Percentiles rank a stretch among this genome's conserved stretches.
Conservation (phyloP, 2,888 invertebrate genomes). For the Ophion slaviceki region DNA sequence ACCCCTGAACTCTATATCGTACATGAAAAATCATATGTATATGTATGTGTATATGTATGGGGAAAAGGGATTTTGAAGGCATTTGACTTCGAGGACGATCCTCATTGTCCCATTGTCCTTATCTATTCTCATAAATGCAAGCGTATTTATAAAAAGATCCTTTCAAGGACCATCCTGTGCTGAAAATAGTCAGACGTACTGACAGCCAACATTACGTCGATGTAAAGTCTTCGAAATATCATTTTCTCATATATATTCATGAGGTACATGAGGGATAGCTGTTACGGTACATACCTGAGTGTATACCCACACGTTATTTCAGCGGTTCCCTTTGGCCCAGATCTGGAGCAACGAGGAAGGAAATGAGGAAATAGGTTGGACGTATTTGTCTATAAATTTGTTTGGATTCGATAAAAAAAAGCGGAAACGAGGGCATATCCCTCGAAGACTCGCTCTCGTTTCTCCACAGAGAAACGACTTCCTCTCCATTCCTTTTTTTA, state of each 20-base stretch:
- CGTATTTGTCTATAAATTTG: slow-evolving; percentile 5
- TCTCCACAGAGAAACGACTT: slow-evolving; percentile 48
- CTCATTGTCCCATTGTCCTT: too few relatives aligned
- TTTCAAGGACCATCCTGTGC: too few relatives aligned
- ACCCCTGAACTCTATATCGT: slow-evolving; percentile 65
- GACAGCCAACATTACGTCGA: too few relatives aligned
- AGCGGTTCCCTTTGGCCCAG: slow-evolving; percentile 59
- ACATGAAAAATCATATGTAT: slow-evolving; percentile 21
- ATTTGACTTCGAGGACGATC: too few relatives aligned
- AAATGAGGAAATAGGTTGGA: slow-evolving; percentile 45
- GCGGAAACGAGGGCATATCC: slow-evolving; percentile 19
- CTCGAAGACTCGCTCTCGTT: slow-evolving; percentile 52
- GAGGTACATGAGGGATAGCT: not conserved
- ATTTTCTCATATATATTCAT: too few relatives aligned
- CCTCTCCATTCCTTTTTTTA: slow-evolving; percentile 23
- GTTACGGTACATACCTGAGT: not conserved
- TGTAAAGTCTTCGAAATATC: too few relatives aligned
- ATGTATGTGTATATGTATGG: slow-evolving; percentile 33
- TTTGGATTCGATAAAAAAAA: slow-evolving; percentile 34
- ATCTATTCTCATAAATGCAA: too few relatives aligned
- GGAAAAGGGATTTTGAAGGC: too few relatives aligned
- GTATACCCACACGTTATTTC: slow-evolving; percentile 63
- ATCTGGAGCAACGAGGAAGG: slow-evolving; percentile 17
- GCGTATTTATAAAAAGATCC: too few relatives aligned
- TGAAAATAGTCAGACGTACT: too few relatives aligned